Evolutionary conservation across 1,140 invertebrate genomes (phyloP), one percentile per base, ranked within the genome.

Genomic region (Saccostrea cuccullata): DNA sequence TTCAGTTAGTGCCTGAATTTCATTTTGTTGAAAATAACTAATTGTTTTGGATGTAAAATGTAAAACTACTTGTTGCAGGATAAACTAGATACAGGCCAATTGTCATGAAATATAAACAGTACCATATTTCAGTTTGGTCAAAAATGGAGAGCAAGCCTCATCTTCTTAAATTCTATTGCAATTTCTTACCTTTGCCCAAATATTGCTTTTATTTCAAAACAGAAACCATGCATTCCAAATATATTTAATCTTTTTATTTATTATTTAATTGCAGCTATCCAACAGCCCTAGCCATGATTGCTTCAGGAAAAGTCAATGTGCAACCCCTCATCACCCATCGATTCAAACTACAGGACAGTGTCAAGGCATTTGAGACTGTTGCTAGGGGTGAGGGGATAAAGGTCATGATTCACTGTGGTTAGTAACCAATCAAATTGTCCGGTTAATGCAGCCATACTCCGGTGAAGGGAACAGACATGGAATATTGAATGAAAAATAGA

Each of bases 321-420:
- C 98, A 98, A 92, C 97, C 97, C 4, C 95, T 99, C 56, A 97
- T 99, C 20, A 99, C 98, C 0, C 98, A 99, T 95, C 97, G 97
- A 93, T 99, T 97, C 94, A 96, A 96, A 85, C 95, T 99, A 0
- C 98, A 98, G 92, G 96, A 99, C 86, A 97, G 97, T 0, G 89
- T 97, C 0, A 95, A 98, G 94, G 98, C 98, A 0, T 99, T 99
- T 94, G 97, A 99, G 91, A 91, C 91, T n/a, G 93, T 94, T 36
- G 90, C 90, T 55, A 91, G 89, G 83, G 94, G 93, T 55, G 96
- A 96, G 87, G 96, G 97, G 15, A 97, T 99, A 90, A 99, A 99
- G 95, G 97, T 99, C 90, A 98, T 99, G 96, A 99, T 99, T 90
- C 97, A 98, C 91, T 97, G 97, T 92, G 86, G 73, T 12, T 86